phyloP scores from a whole-genome alignment of 2,888 invertebrate genomes.

The Apamea anceps region DNA sequence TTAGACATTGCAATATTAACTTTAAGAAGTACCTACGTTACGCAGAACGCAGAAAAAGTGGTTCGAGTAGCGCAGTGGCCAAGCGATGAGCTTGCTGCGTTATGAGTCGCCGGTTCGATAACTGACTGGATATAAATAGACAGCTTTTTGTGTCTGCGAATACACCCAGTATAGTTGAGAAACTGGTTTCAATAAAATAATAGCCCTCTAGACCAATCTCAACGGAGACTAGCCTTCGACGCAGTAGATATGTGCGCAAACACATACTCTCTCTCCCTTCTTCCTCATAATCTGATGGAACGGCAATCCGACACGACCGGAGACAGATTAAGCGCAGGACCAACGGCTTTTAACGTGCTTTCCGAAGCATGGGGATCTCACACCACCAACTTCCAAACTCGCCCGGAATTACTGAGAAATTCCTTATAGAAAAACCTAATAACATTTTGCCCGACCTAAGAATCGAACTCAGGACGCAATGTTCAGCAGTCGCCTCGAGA shows the following conservation, averaged over 20 bases:
- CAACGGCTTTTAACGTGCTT: background rate
- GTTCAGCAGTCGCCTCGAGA: too few relatives aligned
- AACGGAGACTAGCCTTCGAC: too few relatives aligned
- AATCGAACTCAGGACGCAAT: background rate
- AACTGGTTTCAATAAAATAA: background rate
- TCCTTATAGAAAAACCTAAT: background rate
- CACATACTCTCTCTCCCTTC: background rate
- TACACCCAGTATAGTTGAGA: background rate
- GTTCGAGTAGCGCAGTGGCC: background rate
- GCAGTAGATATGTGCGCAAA: background rate
- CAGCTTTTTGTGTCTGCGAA: background rate
- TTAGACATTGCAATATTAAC: constrained; percentile 21
- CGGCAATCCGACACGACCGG: background rate
- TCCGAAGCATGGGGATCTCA: background rate
- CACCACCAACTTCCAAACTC: background rate
- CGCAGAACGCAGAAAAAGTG: background rate
- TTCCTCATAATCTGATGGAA: background rate
- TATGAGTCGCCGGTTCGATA: background rate
- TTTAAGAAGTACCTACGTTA: background rate
- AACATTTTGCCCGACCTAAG: background rate
- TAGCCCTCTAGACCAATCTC: background rate
- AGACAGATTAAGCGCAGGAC: background rate
- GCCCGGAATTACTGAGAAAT: background rate
- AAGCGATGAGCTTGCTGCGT: background rate
- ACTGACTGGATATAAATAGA: background rate